phyloP scores from a whole-genome alignment of 2,113 vertebrate genomes.

The Pyxicephalus adspersus region DNA sequence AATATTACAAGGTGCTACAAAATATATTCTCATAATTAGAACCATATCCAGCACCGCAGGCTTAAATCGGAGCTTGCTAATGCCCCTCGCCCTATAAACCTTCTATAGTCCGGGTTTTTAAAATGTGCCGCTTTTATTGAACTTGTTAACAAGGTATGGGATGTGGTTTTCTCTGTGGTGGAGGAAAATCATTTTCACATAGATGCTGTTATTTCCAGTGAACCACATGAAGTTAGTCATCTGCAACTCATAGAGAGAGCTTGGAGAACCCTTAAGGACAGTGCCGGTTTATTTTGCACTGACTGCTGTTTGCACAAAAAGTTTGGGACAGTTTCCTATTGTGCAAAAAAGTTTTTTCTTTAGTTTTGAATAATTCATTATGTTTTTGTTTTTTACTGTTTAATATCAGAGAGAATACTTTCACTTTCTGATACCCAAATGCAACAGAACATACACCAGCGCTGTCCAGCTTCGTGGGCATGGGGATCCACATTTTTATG shows the following conservation, averaged over 20 bases:
- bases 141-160: conserved; percentile 71
- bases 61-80: background rate
- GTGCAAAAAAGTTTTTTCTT: no score
- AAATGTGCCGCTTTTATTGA: conserved; percentile 76
- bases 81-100: background rate
- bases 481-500: no score
- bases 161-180: conserved; percentile 63
- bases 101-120: conserved; percentile 55
- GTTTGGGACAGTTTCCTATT: no score
- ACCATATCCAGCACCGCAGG: conserved; percentile 55
- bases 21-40: conserved; percentile 73
- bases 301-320: no score
- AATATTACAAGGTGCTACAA: conserved; percentile 68
- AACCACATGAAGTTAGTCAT: conserved; percentile 9
- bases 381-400: no score
- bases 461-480: no score
- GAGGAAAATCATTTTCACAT: conserved; percentile 57
- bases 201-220: conserved; percentile 5
- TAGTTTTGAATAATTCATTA: no score
- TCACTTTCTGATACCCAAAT: no score
- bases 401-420: no score
- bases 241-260: background rate
- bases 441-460: no score
- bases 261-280: no score
- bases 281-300: no score